A percentile compares a stretch with the other conserved stretches of the same genome.
Evolutionary conservation across 2,113 vertebrate species (phyloP).

Genomic region (Meleagris gallopavo): DNA sequence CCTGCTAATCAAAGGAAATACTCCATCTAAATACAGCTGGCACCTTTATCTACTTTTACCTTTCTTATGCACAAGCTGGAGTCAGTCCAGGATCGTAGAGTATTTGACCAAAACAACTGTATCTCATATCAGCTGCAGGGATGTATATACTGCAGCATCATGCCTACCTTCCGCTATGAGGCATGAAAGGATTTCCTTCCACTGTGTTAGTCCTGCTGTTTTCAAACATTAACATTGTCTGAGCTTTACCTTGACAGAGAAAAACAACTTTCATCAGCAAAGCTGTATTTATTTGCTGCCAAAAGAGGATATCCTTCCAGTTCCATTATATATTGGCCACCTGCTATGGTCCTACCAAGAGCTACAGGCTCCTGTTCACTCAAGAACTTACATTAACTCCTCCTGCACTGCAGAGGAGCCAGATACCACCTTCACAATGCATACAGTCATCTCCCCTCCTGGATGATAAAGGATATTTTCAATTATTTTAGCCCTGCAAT

Average conservation of each 20-base stretch:
- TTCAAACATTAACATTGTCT: constrained; percentile 32
- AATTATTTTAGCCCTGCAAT: not conserved
- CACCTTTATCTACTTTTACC: not conserved
- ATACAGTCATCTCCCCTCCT: not conserved
- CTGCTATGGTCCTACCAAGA: not conserved
- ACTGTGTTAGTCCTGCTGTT: constrained; percentile 27
- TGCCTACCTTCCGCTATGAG: constrained; percentile 43
- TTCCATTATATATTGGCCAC: constrained; percentile 44
- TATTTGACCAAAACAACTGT: not conserved
- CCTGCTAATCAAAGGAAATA: not conserved
- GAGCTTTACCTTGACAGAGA: constrained; percentile 36
- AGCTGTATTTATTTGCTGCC: constrained; percentile 37
- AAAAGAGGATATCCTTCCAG: constrained; percentile 72
- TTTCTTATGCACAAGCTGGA: constrained; percentile 9
- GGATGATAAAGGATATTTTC: not conserved
- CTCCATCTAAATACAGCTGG: constrained; percentile 31
- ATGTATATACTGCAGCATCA: not conserved
- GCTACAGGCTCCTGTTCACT: not conserved
- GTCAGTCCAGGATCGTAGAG: not conserved
- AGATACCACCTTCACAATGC: not conserved
- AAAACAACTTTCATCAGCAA: constrained; percentile 66
- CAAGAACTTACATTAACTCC: not conserved
- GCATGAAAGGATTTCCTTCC: constrained; percentile 68
- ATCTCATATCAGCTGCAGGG: constrained; percentile 55
- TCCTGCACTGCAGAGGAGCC: not conserved